Percentiles rank a stretch among this genome's conserved stretches.
Evolutionary conservation across 2,888 invertebrate genomes (phyloP).

Genomic region (Rapana venosa): DNA sequence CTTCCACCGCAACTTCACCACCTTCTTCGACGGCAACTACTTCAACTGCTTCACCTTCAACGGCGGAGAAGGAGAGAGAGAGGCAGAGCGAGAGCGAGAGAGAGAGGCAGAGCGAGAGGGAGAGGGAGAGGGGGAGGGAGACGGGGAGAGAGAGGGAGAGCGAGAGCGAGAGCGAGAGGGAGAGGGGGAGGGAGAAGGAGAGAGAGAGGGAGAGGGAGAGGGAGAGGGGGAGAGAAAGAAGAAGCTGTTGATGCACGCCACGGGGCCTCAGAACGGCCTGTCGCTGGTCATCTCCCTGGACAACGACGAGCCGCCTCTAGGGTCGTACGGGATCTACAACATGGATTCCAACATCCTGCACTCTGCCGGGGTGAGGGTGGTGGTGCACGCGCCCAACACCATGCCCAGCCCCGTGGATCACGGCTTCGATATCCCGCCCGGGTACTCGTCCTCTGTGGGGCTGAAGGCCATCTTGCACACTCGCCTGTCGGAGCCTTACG

Average conservation of each 20-base stretch:
- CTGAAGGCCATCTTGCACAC: slow-evolving; percentile 68
- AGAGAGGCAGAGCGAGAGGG: too few species aligned
- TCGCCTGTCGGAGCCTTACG: slow-evolving; percentile 65
- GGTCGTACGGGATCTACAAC: slow-evolving; percentile 69
- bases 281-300: slow-evolving; percentile 73
- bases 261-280: slow-evolving; percentile 73
- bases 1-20: slow-evolving; percentile 63
- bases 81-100: too few species aligned
- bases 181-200: too few species aligned
- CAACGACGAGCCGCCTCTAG: slow-evolving; percentile 68
- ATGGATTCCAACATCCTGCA: slow-evolving; percentile 70
- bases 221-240: too few species aligned
- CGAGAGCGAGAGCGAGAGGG: too few species aligned
- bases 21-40: slow-evolving; percentile 70
- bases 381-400: slow-evolving; percentile 73
- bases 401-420: slow-evolving; percentile 74
- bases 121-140: too few species aligned
- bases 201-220: too few species aligned
- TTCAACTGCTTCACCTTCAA: slow-evolving; percentile 76
- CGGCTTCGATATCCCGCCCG: slow-evolving; percentile 74
- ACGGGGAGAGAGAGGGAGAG: too few species aligned
- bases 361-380: slow-evolving; percentile 72
- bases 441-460: slow-evolving; percentile 73
- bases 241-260: slow-evolving; percentile 69
- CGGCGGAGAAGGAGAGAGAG: slow-evolving; percentile 56